Conservation (phyloP, 2,888 invertebrate genomes). For the Acheta domesticus region DNA sequence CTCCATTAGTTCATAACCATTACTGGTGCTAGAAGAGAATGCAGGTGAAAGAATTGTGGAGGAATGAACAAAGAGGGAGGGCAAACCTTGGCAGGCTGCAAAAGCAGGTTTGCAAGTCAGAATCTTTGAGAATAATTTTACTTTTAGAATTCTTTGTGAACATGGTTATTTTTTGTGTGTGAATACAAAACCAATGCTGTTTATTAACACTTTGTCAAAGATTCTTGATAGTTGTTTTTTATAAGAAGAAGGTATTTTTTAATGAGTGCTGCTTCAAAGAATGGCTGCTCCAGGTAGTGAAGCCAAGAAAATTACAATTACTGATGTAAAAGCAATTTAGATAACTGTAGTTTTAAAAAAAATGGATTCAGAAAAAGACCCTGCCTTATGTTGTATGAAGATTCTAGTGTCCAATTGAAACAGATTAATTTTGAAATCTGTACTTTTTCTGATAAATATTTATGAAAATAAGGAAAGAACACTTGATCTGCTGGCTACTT, state of each 20-base stretch:
- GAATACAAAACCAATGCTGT: conserved; percentile 19
- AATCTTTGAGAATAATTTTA: background rate
- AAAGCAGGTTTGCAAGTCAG: background rate
- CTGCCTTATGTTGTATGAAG: background rate
- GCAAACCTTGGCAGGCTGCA: background rate
- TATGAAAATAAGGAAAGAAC: no score
- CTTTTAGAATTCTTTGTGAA: conserved; percentile 30
- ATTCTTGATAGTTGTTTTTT: conserved; percentile 11
- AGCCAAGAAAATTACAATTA: background rate
- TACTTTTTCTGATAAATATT: no score
- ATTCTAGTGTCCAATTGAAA: no score
- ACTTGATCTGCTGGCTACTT: no score
- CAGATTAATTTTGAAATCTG: no score
- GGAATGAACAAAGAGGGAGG: background rate
- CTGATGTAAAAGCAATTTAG: background rate
- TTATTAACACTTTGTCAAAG: background rate
- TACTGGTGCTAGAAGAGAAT: conserved; percentile 18
- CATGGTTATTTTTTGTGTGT: conserved; percentile 31
- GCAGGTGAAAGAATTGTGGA: background rate
- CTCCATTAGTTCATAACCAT: background rate
- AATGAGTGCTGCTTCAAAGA: conserved; percentile 8
- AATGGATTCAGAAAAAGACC: background rate
- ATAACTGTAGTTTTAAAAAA: background rate
- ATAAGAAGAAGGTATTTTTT: conserved; percentile 11
- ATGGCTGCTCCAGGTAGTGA: background rate